Evolutionary conservation across 2,888 invertebrate genomes (phyloP), one percentile per base, ranked within the genome.

Genomic region (Luperina testacea): DNA sequence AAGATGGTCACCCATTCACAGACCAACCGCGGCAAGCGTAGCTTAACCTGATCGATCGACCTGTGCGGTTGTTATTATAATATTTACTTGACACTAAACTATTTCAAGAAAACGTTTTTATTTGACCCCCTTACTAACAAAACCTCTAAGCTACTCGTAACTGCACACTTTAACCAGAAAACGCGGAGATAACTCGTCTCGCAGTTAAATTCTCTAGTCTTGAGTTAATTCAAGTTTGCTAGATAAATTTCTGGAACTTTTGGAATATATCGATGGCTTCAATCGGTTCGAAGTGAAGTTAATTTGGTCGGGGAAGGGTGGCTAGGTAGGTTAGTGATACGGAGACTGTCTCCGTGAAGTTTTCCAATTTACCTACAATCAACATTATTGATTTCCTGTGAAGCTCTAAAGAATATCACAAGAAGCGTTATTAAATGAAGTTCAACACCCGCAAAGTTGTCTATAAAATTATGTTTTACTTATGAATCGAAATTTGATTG

Each of bases 241-340:
- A 89, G 89, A 89, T 89, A 89, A 90, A 89, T 89, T 89, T 85
- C 86, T 82, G 76, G 71, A 89, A 89, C 90, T 90, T 89, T 86
- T 77, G 68, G 90, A 89, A 89, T 89, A 90, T 89, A 89, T 89
- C 89, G 89, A 70, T 71, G 83, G 78, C 84, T 88, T 89, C 90
- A 90, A 89, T 89, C 89, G 89, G 75, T 81, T 84, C 82, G 86
- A 87, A 89, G 81, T 73, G 81, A 86, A 90, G 86, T 89, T 89
- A 89, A 89, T 90, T 89, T 89, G 79, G 86, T 76, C 74, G 70
- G 74, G 70, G 65, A 70, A 48, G 84, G 81, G 82, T 82, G 74
- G 32, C 85, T 32, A 48, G 51, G 65, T 24, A 5, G 1, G 7
- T 1, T 57, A 15, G n/a, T 59, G 13, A 69, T 51, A 4, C 2